A percentile compares a stretch with the other conserved stretches of the same genome.
Evolutionary conservation across 2,797 vertebrate species (phyloP).

Genomic region (Chromis chromis): DNA sequence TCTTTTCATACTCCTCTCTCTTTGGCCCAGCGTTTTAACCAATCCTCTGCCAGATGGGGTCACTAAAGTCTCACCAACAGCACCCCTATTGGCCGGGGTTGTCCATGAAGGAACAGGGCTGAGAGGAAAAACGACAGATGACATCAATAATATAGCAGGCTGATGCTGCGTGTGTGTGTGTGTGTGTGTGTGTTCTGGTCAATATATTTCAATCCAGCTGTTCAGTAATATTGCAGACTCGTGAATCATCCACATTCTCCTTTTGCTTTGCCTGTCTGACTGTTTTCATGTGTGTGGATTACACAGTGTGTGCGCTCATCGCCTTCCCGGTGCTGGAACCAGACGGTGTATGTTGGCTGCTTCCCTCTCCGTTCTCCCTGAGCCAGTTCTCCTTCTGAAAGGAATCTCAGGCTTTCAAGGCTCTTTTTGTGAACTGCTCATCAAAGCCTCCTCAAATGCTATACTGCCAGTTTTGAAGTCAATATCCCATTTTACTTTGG

Average conservation of each 20-base stretch:
- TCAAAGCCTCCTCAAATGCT: conserved; percentile 69
- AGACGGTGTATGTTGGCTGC: conserved; percentile 74
- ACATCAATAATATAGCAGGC: conserved; percentile 47
- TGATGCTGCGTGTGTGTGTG: conserved; percentile 22
- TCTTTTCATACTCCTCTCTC: conserved; percentile 31
- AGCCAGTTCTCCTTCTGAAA: conserved; percentile 70
- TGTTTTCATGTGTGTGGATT: conserved; percentile 24
- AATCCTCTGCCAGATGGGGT: conserved; percentile 82
- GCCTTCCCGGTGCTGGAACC: conserved; percentile 57
- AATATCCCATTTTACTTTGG: conserved; percentile 51
- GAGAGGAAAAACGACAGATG: conserved; percentile 49
- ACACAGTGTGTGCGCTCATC: conserved; percentile 21
- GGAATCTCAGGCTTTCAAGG: conserved; percentile 73
- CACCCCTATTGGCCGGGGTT: conserved; percentile 66
- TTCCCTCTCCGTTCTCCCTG: conserved; percentile 40
- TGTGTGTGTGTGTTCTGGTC: conserved; percentile 46
- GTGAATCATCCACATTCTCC: conserved; percentile 60
- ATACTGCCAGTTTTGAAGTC: conserved; percentile 69
- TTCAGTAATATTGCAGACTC: conserved; percentile 56
- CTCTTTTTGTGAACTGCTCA: conserved; percentile 71
- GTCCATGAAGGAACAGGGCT: conserved; percentile 27
- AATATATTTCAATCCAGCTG: conserved; percentile 52
- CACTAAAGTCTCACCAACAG: conserved; percentile 75
- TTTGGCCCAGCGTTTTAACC: conserved; percentile 55
- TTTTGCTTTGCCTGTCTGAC: conserved; percentile 49